A percentile compares a stretch with the other conserved stretches of the same genome.
Conservation (phyloP, 2,113 vertebrate species). For the Pelusios castaneus region DNA sequence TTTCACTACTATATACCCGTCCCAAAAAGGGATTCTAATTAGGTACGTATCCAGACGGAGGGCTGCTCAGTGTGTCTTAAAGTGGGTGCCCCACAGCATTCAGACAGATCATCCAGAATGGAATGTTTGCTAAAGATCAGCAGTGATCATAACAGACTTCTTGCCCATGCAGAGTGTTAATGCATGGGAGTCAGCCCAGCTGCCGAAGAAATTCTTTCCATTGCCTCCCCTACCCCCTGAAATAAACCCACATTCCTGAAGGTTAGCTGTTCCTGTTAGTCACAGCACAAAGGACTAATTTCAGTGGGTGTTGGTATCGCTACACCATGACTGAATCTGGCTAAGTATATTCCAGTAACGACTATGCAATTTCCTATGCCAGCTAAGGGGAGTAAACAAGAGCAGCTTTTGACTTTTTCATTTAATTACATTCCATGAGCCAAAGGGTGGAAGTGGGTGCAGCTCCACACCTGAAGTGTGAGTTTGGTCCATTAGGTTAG, state of each 20-base stretch:
- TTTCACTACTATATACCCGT: constrained; percentile 52
- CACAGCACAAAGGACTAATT: not conserved
- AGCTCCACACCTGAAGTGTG: not conserved
- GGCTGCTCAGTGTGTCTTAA: constrained; percentile 66
- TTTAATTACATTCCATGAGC: not conserved
- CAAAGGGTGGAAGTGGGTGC: not conserved
- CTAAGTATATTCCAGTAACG: not conserved
- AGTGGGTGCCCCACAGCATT: constrained; percentile 45
- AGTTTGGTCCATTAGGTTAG: not conserved
- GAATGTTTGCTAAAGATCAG: constrained; percentile 26
- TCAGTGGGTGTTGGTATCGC: not conserved
- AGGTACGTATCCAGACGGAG: constrained; percentile 41
- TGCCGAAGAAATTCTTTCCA: not conserved
- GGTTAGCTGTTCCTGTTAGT: fast-evolving
- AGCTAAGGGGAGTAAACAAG: not conserved
- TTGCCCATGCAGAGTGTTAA: not conserved
- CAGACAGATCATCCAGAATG: constrained; percentile 39
- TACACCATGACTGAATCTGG: not conserved
- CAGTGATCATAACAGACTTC: constrained; percentile 11
- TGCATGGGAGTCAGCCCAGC: not conserved
- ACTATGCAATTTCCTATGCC: fast-evolving
- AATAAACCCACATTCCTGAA: not conserved
- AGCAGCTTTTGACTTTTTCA: not conserved
- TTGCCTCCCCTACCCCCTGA: not conserved
- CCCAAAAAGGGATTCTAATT: constrained; percentile 34